These are phyloP conservation scores for Tragelaphus imberbis DNA, from an alignment of 2,113 vertebrate genomes.

Conservation along the genomic window DNA sequence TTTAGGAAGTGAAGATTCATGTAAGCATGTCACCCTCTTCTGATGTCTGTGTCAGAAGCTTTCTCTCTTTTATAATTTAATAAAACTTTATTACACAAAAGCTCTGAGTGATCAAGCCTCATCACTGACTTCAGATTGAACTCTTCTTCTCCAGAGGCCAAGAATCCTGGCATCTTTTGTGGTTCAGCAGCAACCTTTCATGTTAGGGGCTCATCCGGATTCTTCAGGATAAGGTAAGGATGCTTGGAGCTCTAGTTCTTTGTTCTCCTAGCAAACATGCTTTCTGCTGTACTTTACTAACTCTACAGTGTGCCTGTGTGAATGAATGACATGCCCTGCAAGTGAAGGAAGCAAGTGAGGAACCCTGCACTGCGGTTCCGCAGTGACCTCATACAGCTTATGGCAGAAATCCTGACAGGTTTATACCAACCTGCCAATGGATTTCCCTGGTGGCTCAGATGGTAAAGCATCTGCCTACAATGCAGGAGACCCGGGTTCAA, in stretches of 20 bases:
- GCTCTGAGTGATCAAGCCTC: background rate
- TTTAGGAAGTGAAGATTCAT: background rate
- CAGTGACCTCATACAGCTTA: background rate
- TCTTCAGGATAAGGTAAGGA: background rate
- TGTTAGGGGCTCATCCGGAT: background rate
- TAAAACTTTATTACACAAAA: background rate
- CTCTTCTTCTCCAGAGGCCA: background rate
- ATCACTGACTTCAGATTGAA: background rate
- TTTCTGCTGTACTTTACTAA: background rate
- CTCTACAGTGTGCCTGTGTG: background rate
- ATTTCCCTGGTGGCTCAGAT: background rate
- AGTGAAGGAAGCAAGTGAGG: background rate
- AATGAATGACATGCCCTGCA: background rate
- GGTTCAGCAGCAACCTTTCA: background rate
- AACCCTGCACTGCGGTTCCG: background rate
- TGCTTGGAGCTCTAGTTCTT: background rate
- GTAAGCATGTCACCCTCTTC: background rate
- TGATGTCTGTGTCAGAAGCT: background rate
- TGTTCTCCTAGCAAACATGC: background rate
- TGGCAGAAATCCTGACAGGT: background rate
- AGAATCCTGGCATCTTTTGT: background rate
- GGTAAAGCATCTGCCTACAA: background rate
- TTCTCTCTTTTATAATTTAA: background rate
- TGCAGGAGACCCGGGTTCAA: fast-evolving
- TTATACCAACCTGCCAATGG: background rate